Evolutionary conservation across 1,140 invertebrate species (phyloP).

Genomic region (Campoletis sonorensis): DNA sequence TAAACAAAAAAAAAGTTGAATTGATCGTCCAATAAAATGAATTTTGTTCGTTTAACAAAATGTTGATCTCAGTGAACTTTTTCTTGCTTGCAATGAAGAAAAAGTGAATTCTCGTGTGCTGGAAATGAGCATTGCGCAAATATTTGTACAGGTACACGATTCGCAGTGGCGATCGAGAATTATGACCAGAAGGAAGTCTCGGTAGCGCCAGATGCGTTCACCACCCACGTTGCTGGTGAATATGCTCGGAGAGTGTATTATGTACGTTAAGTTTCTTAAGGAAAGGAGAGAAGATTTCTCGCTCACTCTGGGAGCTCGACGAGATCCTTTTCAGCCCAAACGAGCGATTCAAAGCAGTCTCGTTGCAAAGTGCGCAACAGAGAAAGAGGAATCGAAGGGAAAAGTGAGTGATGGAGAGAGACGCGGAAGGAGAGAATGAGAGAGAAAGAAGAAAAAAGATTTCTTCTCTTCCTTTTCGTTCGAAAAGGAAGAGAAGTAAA

Average conservation of each 20-base stretch:
- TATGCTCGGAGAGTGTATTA: not conserved
- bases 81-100: no score
- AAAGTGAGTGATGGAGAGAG: no score
- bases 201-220: constrained; percentile 44
- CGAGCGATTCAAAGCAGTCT: constrained; percentile 68
- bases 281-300: constrained; percentile 37
- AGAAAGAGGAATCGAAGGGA: not conserved
- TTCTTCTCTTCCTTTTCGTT: no score
- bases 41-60: no score
- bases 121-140: not conserved
- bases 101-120: not conserved
- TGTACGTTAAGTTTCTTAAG: constrained; percentile 30
- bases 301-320: constrained; percentile 55
- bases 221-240: constrained; percentile 63
- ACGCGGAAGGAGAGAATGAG: no score
- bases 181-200: constrained; percentile 28
- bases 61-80: no score
- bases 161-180: constrained; percentile 13
- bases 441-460: not conserved
- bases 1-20: no score
- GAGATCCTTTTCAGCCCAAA: constrained; percentile 73
- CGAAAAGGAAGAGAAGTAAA: constrained; percentile 61
- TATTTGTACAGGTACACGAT: not conserved
- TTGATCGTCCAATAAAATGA: no score
- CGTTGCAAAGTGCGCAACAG: not conserved